Evolutionary conservation across 2,888 invertebrate species (phyloP).

Genomic region (Pheosia tremula): DNA sequence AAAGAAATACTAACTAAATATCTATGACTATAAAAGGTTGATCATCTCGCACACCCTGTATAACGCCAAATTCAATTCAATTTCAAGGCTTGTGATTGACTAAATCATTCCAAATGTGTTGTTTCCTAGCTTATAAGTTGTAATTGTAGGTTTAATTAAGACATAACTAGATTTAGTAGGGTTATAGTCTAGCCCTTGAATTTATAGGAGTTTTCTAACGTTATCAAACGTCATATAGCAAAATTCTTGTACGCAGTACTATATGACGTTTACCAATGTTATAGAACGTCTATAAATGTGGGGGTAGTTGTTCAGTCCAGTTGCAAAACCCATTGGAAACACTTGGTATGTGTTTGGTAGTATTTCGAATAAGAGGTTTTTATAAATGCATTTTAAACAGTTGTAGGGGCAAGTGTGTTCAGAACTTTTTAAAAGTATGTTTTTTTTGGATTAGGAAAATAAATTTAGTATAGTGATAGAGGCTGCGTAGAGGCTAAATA

Average conservation of each 20-base stretch:
- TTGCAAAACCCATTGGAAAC: slow-evolving; percentile 5
- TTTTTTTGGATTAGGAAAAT: too few species aligned
- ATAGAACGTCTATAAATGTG: too few species aligned
- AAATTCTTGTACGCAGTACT: too few species aligned
- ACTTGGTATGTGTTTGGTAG: slow-evolving; percentile 23
- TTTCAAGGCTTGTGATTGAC: slow-evolving; percentile 74
- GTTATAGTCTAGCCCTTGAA: too few species aligned
- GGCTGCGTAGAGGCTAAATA: neutral
- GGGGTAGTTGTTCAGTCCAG: neutral
- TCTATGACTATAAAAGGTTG: neutral
- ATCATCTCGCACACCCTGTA: slow-evolving; percentile 19
- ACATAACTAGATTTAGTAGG: slow-evolving; percentile 4
- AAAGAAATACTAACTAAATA: too few species aligned
- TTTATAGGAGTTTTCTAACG: too few species aligned
- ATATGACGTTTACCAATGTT: too few species aligned
- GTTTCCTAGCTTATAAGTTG: slow-evolving; percentile 32
- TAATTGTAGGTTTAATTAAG: neutral
- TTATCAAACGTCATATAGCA: too few species aligned
- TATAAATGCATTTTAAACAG: neutral
- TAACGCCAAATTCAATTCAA: slow-evolving; percentile 33
- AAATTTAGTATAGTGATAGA: neutral
- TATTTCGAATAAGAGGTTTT: neutral
- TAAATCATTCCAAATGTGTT: slow-evolving; percentile 74
- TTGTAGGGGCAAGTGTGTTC: too few species aligned
- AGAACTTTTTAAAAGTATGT: too few species aligned